Base-by-base conservation (phyloP, 2,113 vertebrate genomes). In the Oxyura jamaicensis region DNA sequence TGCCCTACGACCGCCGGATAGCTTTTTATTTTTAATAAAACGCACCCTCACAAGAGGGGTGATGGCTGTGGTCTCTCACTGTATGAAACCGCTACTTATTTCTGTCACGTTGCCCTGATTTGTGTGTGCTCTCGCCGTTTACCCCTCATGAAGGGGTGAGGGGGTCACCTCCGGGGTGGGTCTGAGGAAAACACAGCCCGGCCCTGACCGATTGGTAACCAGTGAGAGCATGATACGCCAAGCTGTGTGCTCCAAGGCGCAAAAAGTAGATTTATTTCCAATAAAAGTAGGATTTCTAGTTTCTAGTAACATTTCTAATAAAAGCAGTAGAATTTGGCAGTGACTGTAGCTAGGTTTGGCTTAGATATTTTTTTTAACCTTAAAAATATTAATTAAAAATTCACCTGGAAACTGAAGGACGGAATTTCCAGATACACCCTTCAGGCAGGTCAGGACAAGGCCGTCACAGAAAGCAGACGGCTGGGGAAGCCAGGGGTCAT, bases 121-220 rank as follows among this genome's bases (percentile, higher is more conserved):
- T 31, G 31, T 19, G 33, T 4, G 5, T 5, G 19, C 3, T 60
- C 52, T 44, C 42, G 20, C 23, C 1, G 8, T 76, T 83, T 68
- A 26, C 5, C 12, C 48, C 8, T 8, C 20, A 6, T 1, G 5
- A 10, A 36, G 20, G 14, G 17, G 6, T 3, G 19, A 58, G 9
- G 8, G 50, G 19, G 11, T 48, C 1, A 8, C 48, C 75, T 46
- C 12, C 17, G 62, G 33, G 3, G 56, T 42, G 36, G 10, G 17
- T 71, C 50, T 6, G 18, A 56, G 53, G 25, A 44, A 13, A 68
- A 23, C 67, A 71, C 16, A 25, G 44, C 13, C 35, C 0, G 1
- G 5, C 5, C 16, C 6, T 59, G 28, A 17, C 13, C 19, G 6
- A 17, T 44, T 26, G 29, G 12, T 29, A 62, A 48, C 26, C 16